phyloP scores from a whole-genome alignment of 2,797 vertebrate species.

The Dicrostonyx torquatus region DNA sequence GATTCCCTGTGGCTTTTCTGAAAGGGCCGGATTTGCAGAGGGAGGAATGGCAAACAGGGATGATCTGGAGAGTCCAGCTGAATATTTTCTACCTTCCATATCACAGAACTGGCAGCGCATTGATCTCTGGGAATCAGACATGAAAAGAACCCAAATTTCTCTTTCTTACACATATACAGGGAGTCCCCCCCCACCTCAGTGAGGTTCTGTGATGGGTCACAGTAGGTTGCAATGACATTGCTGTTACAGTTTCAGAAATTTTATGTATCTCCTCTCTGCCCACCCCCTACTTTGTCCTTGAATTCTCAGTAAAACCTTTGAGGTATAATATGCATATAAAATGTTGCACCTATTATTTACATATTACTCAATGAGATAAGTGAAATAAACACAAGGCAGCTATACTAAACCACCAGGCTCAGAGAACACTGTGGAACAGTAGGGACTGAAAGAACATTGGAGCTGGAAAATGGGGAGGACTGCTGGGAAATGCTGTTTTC shows the following conservation, averaged over 20 bases:
- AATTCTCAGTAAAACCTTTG: not conserved
- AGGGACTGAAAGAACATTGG: not conserved
- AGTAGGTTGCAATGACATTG: not conserved
- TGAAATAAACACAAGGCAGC: not conserved
- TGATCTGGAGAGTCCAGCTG: too few relatives aligned
- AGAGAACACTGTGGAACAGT: not conserved
- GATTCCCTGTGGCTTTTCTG: too few relatives aligned
- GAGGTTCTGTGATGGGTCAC: fast-evolving
- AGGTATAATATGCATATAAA: not conserved
- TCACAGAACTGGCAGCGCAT: not conserved
- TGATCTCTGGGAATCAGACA: not conserved
- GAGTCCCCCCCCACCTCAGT: too few relatives aligned
- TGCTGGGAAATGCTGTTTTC: not conserved
- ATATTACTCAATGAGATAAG: not conserved
- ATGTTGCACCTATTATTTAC: too few relatives aligned
- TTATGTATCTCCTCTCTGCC: not conserved
- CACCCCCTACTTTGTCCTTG: not conserved
- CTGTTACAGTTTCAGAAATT: not conserved
- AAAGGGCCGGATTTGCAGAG: too few relatives aligned
- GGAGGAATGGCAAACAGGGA: too few relatives aligned
- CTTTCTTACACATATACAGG: too few relatives aligned
- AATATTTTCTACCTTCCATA: not conserved
- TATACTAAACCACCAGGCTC: not conserved
- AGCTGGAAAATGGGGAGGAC: not conserved
- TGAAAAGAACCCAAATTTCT: fast-evolving